phyloP scores from a whole-genome alignment of 2,113 vertebrate genomes.

The Climacteris rufus region DNA sequence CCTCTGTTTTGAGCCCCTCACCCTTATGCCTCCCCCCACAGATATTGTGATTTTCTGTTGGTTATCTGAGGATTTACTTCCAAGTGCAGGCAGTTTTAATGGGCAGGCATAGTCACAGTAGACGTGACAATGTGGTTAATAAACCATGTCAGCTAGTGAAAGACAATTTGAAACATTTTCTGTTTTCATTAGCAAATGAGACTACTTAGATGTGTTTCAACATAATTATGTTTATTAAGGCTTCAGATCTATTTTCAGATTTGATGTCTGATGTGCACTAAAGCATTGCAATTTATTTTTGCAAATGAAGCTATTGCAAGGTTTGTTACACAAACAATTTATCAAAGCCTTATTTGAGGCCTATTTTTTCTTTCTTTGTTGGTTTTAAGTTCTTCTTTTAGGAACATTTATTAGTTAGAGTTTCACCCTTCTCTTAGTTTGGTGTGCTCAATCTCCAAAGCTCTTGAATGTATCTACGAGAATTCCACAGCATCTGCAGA shows the following conservation, averaged over 20 bases:
- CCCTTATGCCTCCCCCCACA: not conserved
- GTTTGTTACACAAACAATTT: not conserved
- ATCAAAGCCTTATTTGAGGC: not conserved
- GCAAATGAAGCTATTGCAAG: not conserved
- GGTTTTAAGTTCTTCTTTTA: constrained; percentile 65
- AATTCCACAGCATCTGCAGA: constrained; percentile 60
- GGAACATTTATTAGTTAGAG: constrained; percentile 72
- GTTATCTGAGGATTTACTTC: not conserved
- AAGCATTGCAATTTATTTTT: not conserved
- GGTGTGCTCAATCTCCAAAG: constrained; percentile 50
- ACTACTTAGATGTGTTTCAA: not conserved
- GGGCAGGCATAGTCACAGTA: not conserved
- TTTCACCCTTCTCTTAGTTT: constrained; percentile 76
- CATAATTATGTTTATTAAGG: not conserved
- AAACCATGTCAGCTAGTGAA: not conserved
- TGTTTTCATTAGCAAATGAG: constrained; percentile 19
- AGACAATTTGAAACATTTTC: not conserved
- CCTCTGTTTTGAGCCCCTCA: not conserved
- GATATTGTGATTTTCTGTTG: not conserved
- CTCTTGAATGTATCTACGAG: constrained; percentile 58
- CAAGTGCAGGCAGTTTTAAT: not conserved
- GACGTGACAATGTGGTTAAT: not conserved
- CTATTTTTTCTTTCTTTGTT: not conserved
- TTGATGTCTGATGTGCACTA: not conserved
- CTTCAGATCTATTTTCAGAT: not conserved